Evolutionary conservation across 2,797 vertebrate species (phyloP), one percentile per base, ranked within the genome.

Genomic region (Brachyrhaphis roseni): DNA sequence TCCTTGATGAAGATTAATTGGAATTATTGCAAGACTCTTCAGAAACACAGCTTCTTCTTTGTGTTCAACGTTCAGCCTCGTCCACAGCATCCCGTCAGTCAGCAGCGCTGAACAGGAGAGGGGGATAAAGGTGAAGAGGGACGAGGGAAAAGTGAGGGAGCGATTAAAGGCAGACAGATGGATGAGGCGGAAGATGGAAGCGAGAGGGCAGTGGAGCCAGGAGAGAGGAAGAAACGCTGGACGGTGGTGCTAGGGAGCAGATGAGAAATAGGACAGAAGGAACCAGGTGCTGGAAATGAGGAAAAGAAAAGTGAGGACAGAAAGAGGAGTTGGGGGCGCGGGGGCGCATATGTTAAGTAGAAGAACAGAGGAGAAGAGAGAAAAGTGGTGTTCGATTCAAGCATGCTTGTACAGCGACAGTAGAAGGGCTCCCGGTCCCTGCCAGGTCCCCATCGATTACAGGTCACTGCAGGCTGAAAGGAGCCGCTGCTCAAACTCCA

Each of bases 51-150:
- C 75, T 66, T 79, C 55, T 39, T 80, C 59, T 46, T 79, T 71
- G 20, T 46, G 49, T 53, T 26, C n/a, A 47, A 75, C 81, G 62
- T 79, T 88, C 84, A 74, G 82, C 80, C 82, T 90, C 84, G 85
- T 87, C 83, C 91, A 91, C 83, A 85, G 83, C 75, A 72, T 87
- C 49, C 20, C 85, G 91, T 91, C 93, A 92, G 76, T 92, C 91
- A 91, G 12, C 85, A 51, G 82, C 71, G 43, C 74, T 0, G 26
- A 79, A 79, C 31, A 26, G 55, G 71, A 78, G 59, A 75, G 62
- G 75, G 74, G 84, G 82, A 85, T 88, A 79, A 84, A 83, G 83
- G 85, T 76, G 84, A 87, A 80, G 66, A 66, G 68, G 77, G 68
- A 77, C 49, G 57, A 78, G 72, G 5, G 59, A 70, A 72, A 47